A percentile compares a stretch with the other conserved stretches of the same genome.
Evolutionary conservation across 2,888 invertebrate genomes (phyloP).

Genomic region (Nymphalis polychloros): DNA sequence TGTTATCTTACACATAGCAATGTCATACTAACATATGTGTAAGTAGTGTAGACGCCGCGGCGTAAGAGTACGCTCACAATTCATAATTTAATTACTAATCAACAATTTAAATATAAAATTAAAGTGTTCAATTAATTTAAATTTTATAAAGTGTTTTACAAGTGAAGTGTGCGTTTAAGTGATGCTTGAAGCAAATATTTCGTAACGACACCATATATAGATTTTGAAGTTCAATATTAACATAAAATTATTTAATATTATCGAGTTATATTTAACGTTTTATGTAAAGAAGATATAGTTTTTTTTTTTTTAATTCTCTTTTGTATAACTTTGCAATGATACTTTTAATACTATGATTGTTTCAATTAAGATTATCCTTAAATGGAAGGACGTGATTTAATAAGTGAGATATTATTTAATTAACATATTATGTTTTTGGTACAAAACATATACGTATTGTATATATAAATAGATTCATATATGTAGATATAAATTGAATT

Average conservation of each 20-base stretch:
- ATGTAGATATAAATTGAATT: no score
- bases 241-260: not conserved
- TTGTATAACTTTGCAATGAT: no score
- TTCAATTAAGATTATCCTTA: no score
- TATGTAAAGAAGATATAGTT: no score
- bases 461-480: no score
- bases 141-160: conserved; percentile 4
- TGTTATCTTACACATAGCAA: conserved; percentile 77
- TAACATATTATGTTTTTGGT: no score
- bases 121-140: conserved; percentile 8
- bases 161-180: conserved; percentile 8
- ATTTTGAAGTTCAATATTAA: conserved; percentile 5
- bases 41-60: conserved; percentile 46
- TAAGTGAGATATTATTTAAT: no score
- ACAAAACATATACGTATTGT: no score
- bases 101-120: conserved; percentile 12
- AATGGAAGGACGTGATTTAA: no score
- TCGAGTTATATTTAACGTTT: no score
- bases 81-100: conserved; percentile 19
- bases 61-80: conserved; percentile 34
- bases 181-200: not conserved
- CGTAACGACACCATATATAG: not conserved
- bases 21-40: conserved; percentile 72
- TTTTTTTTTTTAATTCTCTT: no score
- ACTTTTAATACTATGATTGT: no score